phyloP scores from a whole-genome alignment of 2,888 invertebrate species.

The Sinohyriopsis cumingii region DNA sequence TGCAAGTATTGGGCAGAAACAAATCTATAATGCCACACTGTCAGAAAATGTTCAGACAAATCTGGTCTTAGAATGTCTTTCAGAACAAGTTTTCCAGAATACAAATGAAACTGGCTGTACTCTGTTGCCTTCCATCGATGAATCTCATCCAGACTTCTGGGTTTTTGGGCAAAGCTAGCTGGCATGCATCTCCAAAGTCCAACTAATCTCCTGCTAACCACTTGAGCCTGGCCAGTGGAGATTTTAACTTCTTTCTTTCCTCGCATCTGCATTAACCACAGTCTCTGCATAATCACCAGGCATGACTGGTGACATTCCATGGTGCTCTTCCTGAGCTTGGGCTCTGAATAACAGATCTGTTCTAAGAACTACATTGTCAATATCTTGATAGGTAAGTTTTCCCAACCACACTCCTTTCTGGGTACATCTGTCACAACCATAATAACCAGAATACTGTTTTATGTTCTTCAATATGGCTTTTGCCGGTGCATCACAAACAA shows the following conservation, averaged over 20 bases:
- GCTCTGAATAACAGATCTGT: constrained; percentile 5
- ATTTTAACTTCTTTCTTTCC: not conserved
- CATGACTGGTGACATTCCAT: constrained; percentile 3
- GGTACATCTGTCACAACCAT: constrained; percentile 25
- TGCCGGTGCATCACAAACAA: constrained; percentile 32
- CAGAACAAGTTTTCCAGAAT: no score
- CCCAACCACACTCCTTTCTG: no score
- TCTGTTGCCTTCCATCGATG: constrained; percentile 59
- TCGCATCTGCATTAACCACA: no score
- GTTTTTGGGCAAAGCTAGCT: constrained; percentile 1
- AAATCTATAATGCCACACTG: no score
- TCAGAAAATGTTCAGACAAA: no score
- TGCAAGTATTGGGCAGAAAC: no score
- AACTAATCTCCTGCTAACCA: not conserved
- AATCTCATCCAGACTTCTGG: constrained; percentile 17
- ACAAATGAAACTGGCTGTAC: no score
- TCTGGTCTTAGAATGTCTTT: no score
- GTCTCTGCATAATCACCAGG: no score
- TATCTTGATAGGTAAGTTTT: constrained; percentile 4
- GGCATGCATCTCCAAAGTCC: constrained; percentile 1
- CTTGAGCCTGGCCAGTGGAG: constrained; percentile 1
- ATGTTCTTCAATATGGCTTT: constrained; percentile 18
- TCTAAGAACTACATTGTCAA: not conserved
- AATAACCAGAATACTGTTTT: constrained; percentile 22
- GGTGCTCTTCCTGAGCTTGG: no score